Evolutionary conservation across 2,888 invertebrate genomes (phyloP).

Genomic region (Arctia plantaginis): DNA sequence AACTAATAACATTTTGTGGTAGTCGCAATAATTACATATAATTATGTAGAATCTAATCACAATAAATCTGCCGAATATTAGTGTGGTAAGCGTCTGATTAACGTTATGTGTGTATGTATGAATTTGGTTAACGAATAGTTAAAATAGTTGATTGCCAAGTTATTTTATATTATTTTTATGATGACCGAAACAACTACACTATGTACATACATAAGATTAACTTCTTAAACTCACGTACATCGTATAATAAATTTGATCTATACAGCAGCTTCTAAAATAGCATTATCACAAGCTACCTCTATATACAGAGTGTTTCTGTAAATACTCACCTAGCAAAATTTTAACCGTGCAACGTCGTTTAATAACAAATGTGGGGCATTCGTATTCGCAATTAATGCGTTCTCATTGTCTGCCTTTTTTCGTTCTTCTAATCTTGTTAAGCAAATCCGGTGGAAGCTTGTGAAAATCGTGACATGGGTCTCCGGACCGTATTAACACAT

Average conservation of each 20-base stretch:
- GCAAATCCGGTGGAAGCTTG: conserved; percentile 69
- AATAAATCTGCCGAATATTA: too few species aligned
- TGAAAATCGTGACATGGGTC: conserved; percentile 68
- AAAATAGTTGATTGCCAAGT: too few species aligned
- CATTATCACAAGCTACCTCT: not conserved
- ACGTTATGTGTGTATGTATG: too few species aligned
- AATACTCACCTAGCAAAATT: not conserved
- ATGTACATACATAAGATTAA: too few species aligned
- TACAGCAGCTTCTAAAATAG: not conserved
- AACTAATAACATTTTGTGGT: too few species aligned
- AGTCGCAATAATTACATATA: too few species aligned
- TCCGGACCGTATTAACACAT: conserved; percentile 63
- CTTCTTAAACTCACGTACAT: too few species aligned
- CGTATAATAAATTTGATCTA: not conserved
- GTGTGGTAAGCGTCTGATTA: too few species aligned
- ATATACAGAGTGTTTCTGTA: not conserved
- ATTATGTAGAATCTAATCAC: too few species aligned
- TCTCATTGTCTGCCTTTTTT: conserved; percentile 77
- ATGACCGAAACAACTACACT: not conserved
- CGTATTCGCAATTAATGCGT: conserved; percentile 69
- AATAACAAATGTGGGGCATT: conserved; percentile 52
- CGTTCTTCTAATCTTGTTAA: conserved; percentile 79
- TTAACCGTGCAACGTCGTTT: not conserved
- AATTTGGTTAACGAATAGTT: too few species aligned
- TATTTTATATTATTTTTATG: too few species aligned